phyloP scores from a whole-genome alignment of 2,888 invertebrate genomes.

The Harpalus rufipes region DNA sequence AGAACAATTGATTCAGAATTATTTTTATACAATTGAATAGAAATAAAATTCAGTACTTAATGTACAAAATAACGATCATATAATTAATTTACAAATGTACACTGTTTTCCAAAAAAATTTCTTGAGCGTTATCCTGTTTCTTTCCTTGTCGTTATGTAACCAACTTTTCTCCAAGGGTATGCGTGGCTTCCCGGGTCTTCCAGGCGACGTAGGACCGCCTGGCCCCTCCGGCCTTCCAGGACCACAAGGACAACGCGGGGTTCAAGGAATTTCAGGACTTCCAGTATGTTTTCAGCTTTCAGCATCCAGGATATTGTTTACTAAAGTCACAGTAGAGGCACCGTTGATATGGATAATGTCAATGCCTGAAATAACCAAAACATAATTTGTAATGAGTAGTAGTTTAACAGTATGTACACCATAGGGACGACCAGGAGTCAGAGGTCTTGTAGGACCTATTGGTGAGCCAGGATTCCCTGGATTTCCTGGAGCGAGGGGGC shows the following conservation, averaged over 20 bases:
- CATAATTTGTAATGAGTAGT: background rate
- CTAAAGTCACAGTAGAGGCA: constrained; percentile 11
- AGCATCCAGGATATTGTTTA: constrained; percentile 6
- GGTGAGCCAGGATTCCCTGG: constrained; percentile 77
- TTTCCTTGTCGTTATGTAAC: background rate
- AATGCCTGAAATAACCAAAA: constrained; percentile 11
- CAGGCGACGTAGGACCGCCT: constrained; percentile 74
- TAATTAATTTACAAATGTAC: no score
- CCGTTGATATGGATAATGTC: background rate
- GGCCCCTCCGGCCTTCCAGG: constrained; percentile 79
- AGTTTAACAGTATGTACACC: constrained; percentile 1
- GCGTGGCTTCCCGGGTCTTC: constrained; percentile 73
- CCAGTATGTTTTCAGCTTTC: constrained; percentile 73
- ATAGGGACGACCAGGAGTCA: constrained; percentile 78
- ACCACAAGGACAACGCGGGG: constrained; percentile 75
- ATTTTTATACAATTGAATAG: no score
- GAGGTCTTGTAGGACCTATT: constrained; percentile 75
- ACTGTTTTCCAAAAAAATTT: background rate
- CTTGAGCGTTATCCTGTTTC: background rate
- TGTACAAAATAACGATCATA: no score
- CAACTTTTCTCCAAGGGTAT: constrained; percentile 59
- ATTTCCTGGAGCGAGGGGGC: constrained; percentile 76
- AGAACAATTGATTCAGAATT: background rate
- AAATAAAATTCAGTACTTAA: no score
- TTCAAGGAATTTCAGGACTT: constrained; percentile 78